phyloP scores from a whole-genome alignment of 2,797 vertebrate genomes.

The Macropus fuliginosus region DNA sequence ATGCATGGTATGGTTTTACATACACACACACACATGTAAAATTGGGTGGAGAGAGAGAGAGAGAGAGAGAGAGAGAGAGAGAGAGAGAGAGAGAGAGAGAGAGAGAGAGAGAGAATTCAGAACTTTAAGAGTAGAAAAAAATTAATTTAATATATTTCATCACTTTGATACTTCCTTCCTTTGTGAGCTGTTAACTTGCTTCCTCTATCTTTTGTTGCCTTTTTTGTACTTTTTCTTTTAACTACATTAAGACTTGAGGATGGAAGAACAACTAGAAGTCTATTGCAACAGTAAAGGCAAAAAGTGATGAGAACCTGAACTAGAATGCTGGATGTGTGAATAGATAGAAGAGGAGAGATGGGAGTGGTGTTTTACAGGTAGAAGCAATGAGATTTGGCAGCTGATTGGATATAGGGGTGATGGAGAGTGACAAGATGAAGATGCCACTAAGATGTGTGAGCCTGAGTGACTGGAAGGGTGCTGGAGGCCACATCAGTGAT shows the following conservation, averaged over 20 bases:
- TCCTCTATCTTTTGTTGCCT: no score
- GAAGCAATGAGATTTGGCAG: neutral
- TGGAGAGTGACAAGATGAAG: neutral
- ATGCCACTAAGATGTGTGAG: neutral
- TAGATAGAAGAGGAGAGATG: neutral
- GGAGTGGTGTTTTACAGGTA: neutral
- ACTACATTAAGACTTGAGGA: no score
- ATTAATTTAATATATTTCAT: neutral
- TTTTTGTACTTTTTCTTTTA: no score
- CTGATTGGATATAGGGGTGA: neutral
- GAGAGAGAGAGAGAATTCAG: no score
- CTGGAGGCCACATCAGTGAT: neutral
- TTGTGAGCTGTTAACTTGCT: neutral
- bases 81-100: no score
- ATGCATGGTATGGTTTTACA: no score
- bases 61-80: no score
- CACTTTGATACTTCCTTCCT: neutral
- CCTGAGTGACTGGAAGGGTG: neutral
- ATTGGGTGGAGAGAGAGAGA: no score
- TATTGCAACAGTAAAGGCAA: no score
- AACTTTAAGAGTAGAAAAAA: no score
- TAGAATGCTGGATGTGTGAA: neutral
- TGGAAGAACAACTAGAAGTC: no score
- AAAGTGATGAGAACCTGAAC: neutral
- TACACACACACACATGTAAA: no score